Percentiles rank a stretch among this genome's conserved stretches.
Conservation (phyloP, 2,888 invertebrate genomes). For the Ischnura elegans region DNA sequence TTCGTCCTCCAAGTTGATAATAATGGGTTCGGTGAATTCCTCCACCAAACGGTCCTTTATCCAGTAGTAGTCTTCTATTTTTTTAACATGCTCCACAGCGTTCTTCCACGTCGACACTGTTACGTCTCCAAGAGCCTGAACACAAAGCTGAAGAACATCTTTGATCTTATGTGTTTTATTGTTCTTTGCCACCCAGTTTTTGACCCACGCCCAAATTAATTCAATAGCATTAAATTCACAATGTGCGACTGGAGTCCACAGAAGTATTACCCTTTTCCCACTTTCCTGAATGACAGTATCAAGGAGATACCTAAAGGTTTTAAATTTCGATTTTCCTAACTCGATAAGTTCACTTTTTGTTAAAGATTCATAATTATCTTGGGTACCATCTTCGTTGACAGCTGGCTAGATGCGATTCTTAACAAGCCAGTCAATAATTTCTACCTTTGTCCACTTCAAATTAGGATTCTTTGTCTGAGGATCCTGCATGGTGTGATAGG, state of each 20-base stretch:
- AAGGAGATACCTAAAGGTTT: conserved; percentile 13
- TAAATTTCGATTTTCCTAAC: neutral
- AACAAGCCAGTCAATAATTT: conserved; percentile 54
- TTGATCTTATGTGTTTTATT: conserved; percentile 26
- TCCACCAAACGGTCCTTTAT: neutral
- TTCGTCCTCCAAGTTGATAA: neutral
- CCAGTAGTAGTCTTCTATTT: neutral
- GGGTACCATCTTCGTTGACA: neutral
- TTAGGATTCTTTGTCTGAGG: conserved; percentile 53
- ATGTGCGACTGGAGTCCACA: conserved; percentile 54
- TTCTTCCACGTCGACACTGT: neutral
- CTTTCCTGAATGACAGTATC: neutral
- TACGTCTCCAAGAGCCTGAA: neutral
- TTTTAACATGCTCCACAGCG: too few species aligned
- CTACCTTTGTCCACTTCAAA: conserved; percentile 51
- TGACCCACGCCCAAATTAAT: neutral
- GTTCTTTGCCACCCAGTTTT: neutral
- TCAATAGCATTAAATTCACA: conserved; percentile 5
- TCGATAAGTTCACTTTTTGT: neutral
- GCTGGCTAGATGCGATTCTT: conserved; percentile 18
- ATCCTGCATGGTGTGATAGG: conserved; percentile 26
- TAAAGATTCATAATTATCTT: neutral
- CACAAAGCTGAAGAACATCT: neutral
- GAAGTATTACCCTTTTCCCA: conserved; percentile 12
- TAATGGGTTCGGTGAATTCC: neutral